A percentile compares a stretch with the other conserved stretches of the same genome.
Conservation (phyloP, 2,888 invertebrate species). For the Quadriops clusia region DNA sequence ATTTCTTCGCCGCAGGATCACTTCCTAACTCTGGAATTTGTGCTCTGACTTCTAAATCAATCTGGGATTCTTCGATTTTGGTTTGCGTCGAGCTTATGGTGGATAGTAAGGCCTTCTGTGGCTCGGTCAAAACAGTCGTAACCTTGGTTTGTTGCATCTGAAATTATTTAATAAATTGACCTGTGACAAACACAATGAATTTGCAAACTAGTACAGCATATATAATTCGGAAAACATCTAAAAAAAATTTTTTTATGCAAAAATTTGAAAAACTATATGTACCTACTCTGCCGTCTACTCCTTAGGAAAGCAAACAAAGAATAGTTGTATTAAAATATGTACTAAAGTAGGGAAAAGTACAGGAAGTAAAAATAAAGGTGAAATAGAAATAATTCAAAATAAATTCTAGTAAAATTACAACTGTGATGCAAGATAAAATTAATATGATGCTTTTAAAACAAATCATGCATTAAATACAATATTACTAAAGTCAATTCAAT, state of each 20-base stretch:
- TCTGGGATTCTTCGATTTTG: constrained; percentile 77
- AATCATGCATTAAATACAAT: too few relatives aligned
- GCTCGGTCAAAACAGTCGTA: constrained; percentile 75
- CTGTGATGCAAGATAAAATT: constrained; percentile 7
- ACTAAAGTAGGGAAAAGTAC: constrained; percentile 5
- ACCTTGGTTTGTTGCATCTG: constrained; percentile 75
- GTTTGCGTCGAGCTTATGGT: constrained; percentile 85
- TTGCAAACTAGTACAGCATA: constrained; percentile 1
- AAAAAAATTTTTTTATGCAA: too few relatives aligned
- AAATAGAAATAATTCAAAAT: constrained; percentile 7
- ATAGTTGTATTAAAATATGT: constrained; percentile 28
- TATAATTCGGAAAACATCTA: neutral
- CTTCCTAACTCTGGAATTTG: constrained; percentile 64
- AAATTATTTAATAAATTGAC: constrained; percentile 16
- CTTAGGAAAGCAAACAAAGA: constrained; percentile 16
- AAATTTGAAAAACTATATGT: constrained; percentile 25
- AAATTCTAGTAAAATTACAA: constrained; percentile 20
- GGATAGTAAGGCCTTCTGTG: constrained; percentile 83
- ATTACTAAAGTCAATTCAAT: too few relatives aligned
- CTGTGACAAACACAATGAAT: constrained; percentile 20
- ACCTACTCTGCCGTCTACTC: constrained; percentile 35
- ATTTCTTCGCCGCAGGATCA: constrained; percentile 78
- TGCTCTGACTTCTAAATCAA: constrained; percentile 44
- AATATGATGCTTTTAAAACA: too few relatives aligned
- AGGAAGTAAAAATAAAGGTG: constrained; percentile 4